phyloP scores from a whole-genome alignment of 2,113 vertebrate species.

The Cyanoliseus patagonus region DNA sequence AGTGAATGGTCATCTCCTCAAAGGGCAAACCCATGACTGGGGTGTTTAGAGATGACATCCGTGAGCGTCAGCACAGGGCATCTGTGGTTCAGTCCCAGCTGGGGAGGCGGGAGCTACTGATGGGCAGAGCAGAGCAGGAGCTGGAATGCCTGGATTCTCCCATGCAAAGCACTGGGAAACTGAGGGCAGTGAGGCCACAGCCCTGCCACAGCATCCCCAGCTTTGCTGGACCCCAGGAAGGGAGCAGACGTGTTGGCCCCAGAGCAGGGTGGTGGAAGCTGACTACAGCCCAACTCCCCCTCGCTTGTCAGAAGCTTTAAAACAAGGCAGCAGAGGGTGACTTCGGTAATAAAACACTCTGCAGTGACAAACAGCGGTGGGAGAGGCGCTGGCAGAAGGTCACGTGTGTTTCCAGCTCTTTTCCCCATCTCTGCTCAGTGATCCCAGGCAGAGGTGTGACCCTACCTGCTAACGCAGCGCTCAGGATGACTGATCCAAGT shows the following conservation, averaged over 20 bases:
- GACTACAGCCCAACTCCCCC: neutral
- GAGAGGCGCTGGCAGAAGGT: neutral
- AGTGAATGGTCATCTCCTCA: neutral
- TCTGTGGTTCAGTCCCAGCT: neutral
- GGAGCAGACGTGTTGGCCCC: neutral
- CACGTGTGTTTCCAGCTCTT: neutral
- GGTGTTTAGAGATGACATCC: neutral
- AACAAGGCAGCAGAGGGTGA: neutral
- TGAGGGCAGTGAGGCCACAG: neutral
- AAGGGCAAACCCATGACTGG: neutral
- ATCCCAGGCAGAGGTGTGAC: conserved; percentile 34
- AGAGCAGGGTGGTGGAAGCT: neutral
- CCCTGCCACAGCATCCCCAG: neutral
- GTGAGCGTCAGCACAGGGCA: neutral
- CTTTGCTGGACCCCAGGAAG: neutral
- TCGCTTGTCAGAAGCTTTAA: neutral
- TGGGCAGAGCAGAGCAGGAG: neutral
- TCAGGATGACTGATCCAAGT: neutral
- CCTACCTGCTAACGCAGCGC: neutral
- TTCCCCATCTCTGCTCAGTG: neutral
- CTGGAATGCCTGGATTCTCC: neutral
- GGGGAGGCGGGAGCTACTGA: neutral
- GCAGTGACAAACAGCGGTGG: neutral
- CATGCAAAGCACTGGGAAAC: neutral
- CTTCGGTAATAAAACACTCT: neutral